Conservation (phyloP, 92 coral and sea anemone species). For the Palythoa heliodiscus region DNA sequence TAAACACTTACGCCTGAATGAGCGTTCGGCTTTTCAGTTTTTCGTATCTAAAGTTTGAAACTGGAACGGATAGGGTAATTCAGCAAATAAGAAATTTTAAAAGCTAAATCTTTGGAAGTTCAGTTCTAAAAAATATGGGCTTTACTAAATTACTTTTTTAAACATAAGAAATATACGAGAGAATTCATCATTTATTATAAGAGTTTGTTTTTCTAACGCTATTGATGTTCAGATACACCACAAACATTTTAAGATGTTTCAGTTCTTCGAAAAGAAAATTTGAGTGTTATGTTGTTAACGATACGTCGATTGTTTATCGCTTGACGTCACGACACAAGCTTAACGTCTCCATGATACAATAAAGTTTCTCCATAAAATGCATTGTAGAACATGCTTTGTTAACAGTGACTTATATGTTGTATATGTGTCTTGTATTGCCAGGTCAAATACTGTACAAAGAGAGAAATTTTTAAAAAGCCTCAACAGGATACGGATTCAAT, state of each 20-base stretch:
- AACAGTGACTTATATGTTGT: not conserved
- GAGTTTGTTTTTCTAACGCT: not conserved
- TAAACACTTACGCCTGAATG: too few species aligned
- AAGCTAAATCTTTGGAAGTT: not conserved
- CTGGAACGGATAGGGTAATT: not conserved
- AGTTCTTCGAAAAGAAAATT: not conserved
- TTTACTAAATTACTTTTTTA: not conserved
- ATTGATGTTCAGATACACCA: not conserved
- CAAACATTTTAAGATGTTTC: not conserved
- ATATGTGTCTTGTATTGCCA: not conserved
- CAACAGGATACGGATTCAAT: not conserved
- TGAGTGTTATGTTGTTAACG: not conserved
- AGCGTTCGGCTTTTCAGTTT: too few species aligned
- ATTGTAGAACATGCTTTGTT: not conserved
- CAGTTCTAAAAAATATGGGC: too few species aligned
- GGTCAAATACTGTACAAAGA: not conserved
- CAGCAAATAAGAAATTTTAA: not conserved
- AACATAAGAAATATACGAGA: not conserved
- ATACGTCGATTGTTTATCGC: constrained; percentile 15
- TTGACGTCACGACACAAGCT: constrained; percentile 18
- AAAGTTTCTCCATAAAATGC: not conserved
- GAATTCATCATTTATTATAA: not conserved
- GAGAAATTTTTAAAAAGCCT: not conserved
- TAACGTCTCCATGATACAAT: not conserved
- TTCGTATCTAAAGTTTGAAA: not conserved